A percentile compares a stretch with the other conserved stretches of the same genome.
Conservation (phyloP, 2,113 vertebrate genomes). For the Fulmarus glacialis region DNA sequence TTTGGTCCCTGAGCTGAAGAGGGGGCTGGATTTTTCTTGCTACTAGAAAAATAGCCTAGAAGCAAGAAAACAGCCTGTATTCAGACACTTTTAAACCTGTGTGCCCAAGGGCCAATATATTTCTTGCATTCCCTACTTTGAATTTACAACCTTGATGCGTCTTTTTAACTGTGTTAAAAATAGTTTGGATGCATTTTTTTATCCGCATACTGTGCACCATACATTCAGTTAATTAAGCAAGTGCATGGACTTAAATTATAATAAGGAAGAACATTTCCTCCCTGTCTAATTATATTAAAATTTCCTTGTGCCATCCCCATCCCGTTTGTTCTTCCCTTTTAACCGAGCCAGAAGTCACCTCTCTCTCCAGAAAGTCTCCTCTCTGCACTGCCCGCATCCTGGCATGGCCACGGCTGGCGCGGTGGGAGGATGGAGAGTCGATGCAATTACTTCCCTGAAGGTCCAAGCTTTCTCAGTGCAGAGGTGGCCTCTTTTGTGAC, state of each 20-base stretch:
- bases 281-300: neutral
- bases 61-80: neutral
- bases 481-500: neutral
- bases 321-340: neutral
- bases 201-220: neutral
- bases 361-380: neutral
- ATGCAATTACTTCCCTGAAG: neutral
- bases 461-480: neutral
- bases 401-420: neutral
- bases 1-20: neutral
- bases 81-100: neutral
- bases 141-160: neutral
- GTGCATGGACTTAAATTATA: neutral
- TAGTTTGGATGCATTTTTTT: conserved; percentile 37
- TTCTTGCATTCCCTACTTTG: neutral
- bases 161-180: conserved; percentile 20
- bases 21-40: neutral
- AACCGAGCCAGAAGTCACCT: neutral
- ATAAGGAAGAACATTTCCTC: neutral
- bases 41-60: too few species aligned
- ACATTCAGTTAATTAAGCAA: conserved; percentile 33
- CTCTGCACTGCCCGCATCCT: neutral
- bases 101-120: neutral
- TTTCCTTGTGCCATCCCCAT: neutral
- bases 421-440: neutral